These are phyloP conservation scores for Meliscaeva auricollis DNA, from an alignment of 2,888 invertebrate species.

Conservation along the genomic window DNA sequence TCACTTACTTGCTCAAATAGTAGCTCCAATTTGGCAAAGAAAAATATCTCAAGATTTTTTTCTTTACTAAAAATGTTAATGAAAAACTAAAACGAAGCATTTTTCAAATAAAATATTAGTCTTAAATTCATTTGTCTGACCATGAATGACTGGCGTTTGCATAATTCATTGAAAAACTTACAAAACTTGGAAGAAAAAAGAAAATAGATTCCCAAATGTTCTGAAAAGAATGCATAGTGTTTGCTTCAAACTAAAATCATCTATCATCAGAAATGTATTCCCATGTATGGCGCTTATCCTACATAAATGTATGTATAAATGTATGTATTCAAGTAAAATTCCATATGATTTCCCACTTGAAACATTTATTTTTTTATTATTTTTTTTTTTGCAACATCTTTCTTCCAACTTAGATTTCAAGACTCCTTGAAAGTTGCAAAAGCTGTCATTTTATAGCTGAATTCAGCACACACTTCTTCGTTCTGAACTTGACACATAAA, in stretches of 20 bases:
- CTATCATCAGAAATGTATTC: not conserved
- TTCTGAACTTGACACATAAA: constrained; percentile 67
- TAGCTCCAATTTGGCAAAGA: no score
- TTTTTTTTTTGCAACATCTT: constrained; percentile 12
- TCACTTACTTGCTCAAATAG: not conserved
- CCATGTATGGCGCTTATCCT: not conserved
- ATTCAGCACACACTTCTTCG: constrained; percentile 21
- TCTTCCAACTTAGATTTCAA: not conserved
- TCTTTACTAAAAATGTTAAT: no score
- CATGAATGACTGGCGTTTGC: not conserved
- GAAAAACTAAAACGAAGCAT: no score
- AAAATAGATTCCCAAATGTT: not conserved
- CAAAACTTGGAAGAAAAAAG: not conserved
- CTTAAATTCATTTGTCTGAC: not conserved
- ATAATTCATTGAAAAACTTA: constrained; percentile 1
- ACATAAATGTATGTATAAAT: no score
- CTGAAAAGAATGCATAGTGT: not conserved
- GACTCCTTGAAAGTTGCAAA: constrained; percentile 51
- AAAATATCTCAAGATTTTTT: not conserved
- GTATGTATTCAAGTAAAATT: not conserved
- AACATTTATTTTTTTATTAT: not conserved
- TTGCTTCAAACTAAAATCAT: constrained; percentile 3
- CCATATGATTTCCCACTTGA: not conserved
- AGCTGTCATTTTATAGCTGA: constrained; percentile 48
- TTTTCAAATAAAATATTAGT: not conserved